phyloP scores from a whole-genome alignment of 2,888 invertebrate genomes.

The Luffia ferchaultella region DNA sequence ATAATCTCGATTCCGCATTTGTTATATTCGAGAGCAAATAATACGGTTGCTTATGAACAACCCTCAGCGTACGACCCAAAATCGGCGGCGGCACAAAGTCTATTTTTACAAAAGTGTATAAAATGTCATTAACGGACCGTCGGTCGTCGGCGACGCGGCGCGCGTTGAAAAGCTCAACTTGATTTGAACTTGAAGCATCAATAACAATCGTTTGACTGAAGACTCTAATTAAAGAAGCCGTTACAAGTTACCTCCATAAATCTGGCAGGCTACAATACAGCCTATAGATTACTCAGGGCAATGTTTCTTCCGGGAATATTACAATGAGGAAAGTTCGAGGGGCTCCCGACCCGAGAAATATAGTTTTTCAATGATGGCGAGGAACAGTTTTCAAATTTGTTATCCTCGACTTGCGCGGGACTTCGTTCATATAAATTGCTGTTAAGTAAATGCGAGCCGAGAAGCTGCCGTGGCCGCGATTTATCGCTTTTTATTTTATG shows the following conservation, averaged over 20 bases:
- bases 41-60: too few relatives aligned
- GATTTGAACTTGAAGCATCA: slow-evolving; percentile 29
- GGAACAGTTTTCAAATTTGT: slow-evolving; percentile 39
- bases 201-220: slow-evolving; percentile 60
- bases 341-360: slow-evolving; percentile 39
- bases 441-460: slow-evolving; percentile 1
- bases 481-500: neutral
- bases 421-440: slow-evolving; percentile 26
- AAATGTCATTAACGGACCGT: too few relatives aligned
- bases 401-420: slow-evolving; percentile 27
- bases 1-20: too few relatives aligned
- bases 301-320: slow-evolving; percentile 53
- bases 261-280: slow-evolving; percentile 58
- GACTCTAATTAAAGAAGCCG: slow-evolving; percentile 64
- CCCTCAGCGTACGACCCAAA: too few relatives aligned
- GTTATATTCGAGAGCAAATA: too few relatives aligned
- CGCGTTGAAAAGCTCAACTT: neutral
- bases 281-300: slow-evolving; percentile 53
- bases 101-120: too few relatives aligned
- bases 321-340: slow-evolving; percentile 50
- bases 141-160: neutral
- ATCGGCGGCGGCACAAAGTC: too few relatives aligned
- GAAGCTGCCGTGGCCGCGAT: neutral
- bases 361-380: slow-evolving; percentile 53
- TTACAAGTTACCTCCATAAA: slow-evolving; percentile 66